Evolutionary conservation across 2,797 vertebrate genomes (phyloP).

Genomic region (Chaenodraco wilsoni): DNA sequence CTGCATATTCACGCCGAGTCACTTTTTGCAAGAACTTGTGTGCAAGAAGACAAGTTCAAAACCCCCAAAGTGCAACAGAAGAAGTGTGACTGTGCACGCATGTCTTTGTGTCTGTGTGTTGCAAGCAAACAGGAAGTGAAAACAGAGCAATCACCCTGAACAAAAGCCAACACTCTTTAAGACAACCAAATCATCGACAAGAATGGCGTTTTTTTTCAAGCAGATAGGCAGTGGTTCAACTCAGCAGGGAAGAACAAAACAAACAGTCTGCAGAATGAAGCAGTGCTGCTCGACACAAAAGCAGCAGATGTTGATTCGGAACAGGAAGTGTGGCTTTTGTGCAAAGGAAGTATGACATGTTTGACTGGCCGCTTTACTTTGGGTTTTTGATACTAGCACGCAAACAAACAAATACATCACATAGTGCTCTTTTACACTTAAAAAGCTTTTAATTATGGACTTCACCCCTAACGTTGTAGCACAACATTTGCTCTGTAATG

Average conservation of each 20-base stretch:
- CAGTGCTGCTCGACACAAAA: conserved; percentile 65
- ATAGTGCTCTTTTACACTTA: background rate
- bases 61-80: conserved; percentile 40
- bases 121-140: conserved; percentile 73
- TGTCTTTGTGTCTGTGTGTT: conserved; percentile 29
- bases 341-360: conserved; percentile 62
- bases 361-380: conserved; percentile 32
- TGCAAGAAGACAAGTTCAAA: conserved; percentile 31
- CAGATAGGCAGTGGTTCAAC: conserved; percentile 37
- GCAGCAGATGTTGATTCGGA: conserved; percentile 69
- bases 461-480: background rate
- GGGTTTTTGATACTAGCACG: background rate
- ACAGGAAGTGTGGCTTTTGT: conserved; percentile 76
- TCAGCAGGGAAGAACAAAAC: conserved; percentile 53
- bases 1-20: conserved; percentile 25
- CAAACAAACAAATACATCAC: conserved; percentile 36
- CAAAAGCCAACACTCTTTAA: conserved; percentile 45
- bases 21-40: conserved; percentile 37
- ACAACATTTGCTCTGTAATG: background rate
- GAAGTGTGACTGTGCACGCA: conserved; percentile 12
- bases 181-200: conserved; percentile 36
- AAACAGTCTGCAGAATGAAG: conserved; percentile 56
- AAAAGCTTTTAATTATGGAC: conserved; percentile 2
- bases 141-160: conserved; percentile 56
- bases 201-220: conserved; percentile 42